These are phyloP conservation scores for Chelonia mydas DNA, from an alignment of 2,797 vertebrate species.

Conservation along the genomic window DNA sequence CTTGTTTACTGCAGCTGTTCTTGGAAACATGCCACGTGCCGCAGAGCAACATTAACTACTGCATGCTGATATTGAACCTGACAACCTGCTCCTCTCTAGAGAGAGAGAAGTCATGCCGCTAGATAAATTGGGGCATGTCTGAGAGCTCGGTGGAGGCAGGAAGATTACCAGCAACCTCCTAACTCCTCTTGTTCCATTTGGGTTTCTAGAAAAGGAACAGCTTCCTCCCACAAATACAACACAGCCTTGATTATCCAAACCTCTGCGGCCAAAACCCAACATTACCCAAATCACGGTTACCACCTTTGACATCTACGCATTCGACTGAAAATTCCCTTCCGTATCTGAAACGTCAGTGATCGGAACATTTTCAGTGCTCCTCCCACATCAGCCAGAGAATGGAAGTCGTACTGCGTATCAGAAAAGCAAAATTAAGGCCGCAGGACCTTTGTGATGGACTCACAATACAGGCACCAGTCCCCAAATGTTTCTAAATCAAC, in stretches of 20 bases:
- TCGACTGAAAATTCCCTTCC: slow-evolving; percentile 1
- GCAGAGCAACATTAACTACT: neutral
- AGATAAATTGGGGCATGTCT: neutral
- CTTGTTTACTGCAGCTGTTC: slow-evolving; percentile 7
- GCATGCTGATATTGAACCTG: slow-evolving; percentile 11
- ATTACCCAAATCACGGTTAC: neutral
- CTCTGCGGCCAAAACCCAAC: neutral
- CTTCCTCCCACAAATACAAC: neutral
- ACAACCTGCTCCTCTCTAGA: neutral
- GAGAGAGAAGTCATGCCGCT: neutral
- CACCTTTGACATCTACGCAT: neutral
- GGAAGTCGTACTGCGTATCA: neutral
- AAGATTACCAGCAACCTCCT: neutral
- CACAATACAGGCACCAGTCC: neutral
- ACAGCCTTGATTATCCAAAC: neutral
- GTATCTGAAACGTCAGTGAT: neutral
- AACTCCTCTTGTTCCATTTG: neutral
- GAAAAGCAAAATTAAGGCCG: neutral
- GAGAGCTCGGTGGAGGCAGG: neutral
- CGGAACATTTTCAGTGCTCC: neutral
- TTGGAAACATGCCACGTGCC: neutral
- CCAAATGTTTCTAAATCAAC: neutral
- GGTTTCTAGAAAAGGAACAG: neutral
- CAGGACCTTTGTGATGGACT: neutral
- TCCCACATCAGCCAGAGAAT: rapidly evolving